phyloP scores from a whole-genome alignment of 2,113 vertebrate species.

The Oxyruncus cristatus region DNA sequence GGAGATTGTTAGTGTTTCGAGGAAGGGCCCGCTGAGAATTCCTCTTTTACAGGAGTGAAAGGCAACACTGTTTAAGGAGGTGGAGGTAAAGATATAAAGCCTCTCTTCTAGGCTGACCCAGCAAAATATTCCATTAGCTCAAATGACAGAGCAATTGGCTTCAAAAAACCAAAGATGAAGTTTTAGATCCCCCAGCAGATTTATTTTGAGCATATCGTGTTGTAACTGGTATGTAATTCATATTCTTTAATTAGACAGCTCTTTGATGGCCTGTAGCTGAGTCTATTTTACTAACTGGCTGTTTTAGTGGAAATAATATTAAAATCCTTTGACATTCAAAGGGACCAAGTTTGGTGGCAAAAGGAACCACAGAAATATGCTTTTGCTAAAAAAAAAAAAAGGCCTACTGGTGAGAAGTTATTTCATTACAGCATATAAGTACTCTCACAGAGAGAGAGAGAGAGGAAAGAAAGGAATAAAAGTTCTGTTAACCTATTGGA shows the following conservation, averaged over 20 bases:
- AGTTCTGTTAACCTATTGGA: not conserved
- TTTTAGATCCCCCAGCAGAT: slow-evolving; percentile 1
- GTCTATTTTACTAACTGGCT: not conserved
- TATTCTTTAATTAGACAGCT: slow-evolving; percentile 16
- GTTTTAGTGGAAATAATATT: slow-evolving; percentile 10
- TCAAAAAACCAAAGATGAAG: not conserved
- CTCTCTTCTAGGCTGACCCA: slow-evolving; percentile 5
- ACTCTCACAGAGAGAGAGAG: not conserved
- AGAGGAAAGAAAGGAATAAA: not conserved
- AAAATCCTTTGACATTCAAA: not conserved
- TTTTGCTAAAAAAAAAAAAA: not conserved
- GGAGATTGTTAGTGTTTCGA: slow-evolving; percentile 42
- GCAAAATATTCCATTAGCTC: slow-evolving; percentile 42
- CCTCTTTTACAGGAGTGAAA: slow-evolving; percentile 65
- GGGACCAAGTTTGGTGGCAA: not conserved
- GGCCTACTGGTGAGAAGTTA: not conserved
- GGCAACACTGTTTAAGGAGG: slow-evolving; percentile 33
- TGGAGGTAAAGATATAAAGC: slow-evolving; percentile 27
- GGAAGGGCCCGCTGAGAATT: slow-evolving; percentile 65
- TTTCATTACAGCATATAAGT: not conserved
- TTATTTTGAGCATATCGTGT: not conserved
- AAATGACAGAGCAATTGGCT: slow-evolving; percentile 1
- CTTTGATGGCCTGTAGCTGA: not conserved
- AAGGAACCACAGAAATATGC: not conserved
- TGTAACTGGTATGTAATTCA: not conserved